Evolutionary conservation across 2,888 invertebrate genomes (phyloP).

Genomic region (Thereva nobilitata): DNA sequence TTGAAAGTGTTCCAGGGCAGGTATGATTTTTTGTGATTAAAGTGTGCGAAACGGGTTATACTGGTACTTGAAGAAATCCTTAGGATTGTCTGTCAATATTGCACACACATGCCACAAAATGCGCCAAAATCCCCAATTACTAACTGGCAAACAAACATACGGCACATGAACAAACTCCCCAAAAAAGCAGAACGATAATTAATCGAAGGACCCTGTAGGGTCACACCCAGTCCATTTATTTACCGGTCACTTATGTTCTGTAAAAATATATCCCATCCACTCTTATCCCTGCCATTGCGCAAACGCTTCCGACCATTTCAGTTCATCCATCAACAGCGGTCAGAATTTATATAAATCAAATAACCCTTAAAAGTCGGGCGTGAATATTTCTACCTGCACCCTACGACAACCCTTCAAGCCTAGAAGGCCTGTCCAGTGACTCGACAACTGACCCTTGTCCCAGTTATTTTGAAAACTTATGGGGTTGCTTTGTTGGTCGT

Average conservation of each 20-base stretch:
- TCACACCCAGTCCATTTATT: conserved; percentile 36
- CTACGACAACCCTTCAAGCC: neutral
- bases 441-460: conserved; percentile 43
- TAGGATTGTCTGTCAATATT: too few relatives aligned
- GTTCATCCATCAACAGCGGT: neutral
- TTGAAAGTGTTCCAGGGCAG: too few relatives aligned
- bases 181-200: neutral
- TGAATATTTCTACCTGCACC: neutral
- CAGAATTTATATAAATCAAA: conserved; percentile 24
- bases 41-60: too few relatives aligned
- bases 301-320: too few relatives aligned
- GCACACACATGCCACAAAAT: too few relatives aligned
- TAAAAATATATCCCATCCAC: neutral
- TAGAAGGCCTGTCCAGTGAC: conserved; percentile 16
- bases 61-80: too few relatives aligned
- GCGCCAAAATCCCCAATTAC: too few relatives aligned
- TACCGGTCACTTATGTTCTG: neutral
- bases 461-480: conserved; percentile 42
- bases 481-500: conserved; percentile 31
- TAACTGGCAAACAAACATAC: too few relatives aligned
- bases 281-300: neutral
- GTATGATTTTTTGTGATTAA: too few relatives aligned
- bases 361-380: conserved; percentile 34
- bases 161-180: too few relatives aligned
- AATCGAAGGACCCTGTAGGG: conserved; percentile 30